Evolutionary conservation across 2,797 vertebrate genomes (phyloP).

Genomic region (Sphaeramia orbicularis): DNA sequence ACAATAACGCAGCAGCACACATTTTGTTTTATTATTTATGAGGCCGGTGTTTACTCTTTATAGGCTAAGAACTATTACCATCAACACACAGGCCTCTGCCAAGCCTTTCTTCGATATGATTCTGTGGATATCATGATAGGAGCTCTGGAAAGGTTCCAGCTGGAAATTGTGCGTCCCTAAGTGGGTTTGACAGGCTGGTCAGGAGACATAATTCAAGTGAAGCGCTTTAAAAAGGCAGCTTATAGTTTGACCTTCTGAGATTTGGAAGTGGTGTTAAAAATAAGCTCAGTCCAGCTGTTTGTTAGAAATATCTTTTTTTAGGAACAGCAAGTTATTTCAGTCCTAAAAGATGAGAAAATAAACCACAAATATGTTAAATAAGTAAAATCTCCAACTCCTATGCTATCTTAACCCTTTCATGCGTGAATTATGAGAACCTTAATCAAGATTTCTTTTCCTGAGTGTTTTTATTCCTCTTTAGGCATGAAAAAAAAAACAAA

Average conservation of each 20-base stretch:
- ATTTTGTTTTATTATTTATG: slow-evolving; percentile 29
- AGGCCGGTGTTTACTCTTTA: slow-evolving; percentile 29
- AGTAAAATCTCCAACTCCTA: background rate
- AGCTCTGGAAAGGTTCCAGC: slow-evolving; percentile 22
- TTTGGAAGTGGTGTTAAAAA: slow-evolving; percentile 8
- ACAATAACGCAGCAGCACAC: background rate
- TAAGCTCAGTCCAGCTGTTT: background rate
- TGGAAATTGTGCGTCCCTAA: slow-evolving; percentile 18
- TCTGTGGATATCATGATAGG: slow-evolving; percentile 9
- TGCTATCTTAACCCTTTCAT: no score
- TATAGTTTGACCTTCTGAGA: slow-evolving; percentile 15
- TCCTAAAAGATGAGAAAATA: background rate
- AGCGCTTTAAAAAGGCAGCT: slow-evolving; percentile 13
- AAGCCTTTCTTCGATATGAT: slow-evolving; percentile 15
- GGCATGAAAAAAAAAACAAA: no score
- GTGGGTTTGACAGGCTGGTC: slow-evolving; percentile 24
- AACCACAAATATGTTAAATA: background rate
- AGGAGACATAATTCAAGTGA: slow-evolving; percentile 23
- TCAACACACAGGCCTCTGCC: slow-evolving; percentile 25
- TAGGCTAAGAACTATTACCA: slow-evolving; percentile 20
- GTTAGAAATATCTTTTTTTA: slow-evolving; percentile 15
- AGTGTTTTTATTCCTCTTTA: no score
- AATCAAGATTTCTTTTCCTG: no score
- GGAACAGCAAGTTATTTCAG: slow-evolving; percentile 6
- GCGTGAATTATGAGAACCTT: no score